phyloP scores from a whole-genome alignment of 2,797 vertebrate genomes.

The Pyrrhura leucotis region DNA sequence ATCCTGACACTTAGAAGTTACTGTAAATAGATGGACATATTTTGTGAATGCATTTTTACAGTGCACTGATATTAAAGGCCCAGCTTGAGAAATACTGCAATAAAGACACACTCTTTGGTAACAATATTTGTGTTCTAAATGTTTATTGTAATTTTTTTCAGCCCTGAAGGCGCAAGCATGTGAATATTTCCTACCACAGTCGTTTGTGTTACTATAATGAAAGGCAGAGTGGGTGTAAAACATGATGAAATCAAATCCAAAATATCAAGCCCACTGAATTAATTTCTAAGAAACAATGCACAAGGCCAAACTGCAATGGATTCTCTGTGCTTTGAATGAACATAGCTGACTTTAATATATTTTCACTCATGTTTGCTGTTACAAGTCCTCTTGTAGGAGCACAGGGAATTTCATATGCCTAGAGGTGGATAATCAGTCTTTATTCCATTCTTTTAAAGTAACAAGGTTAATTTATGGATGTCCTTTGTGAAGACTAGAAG shows the following conservation, averaged over 20 bases:
- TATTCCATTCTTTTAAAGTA: background rate
- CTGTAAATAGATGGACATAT: background rate
- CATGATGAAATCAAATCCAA: background rate
- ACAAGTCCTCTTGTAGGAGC: background rate
- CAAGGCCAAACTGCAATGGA: background rate
- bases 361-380: constrained; percentile 5
- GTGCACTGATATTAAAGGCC: background rate
- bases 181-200: constrained; percentile 10
- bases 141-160: background rate
- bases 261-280: constrained; percentile 30
- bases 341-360: background rate
- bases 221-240: constrained; percentile 39
- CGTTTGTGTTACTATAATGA: constrained; percentile 29
- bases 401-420: background rate
- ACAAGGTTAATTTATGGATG: background rate
- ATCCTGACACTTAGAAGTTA: background rate
- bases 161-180: constrained; percentile 17
- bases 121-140: background rate
- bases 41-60: background rate
- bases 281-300: constrained; percentile 27
- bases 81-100: background rate
- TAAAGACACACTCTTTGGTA: background rate
- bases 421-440: constrained; percentile 34
- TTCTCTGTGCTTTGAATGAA: constrained; percentile 26
- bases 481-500: background rate